Base-by-base conservation (phyloP, 1,140 invertebrate genomes). In the Saccostrea glomerata region DNA sequence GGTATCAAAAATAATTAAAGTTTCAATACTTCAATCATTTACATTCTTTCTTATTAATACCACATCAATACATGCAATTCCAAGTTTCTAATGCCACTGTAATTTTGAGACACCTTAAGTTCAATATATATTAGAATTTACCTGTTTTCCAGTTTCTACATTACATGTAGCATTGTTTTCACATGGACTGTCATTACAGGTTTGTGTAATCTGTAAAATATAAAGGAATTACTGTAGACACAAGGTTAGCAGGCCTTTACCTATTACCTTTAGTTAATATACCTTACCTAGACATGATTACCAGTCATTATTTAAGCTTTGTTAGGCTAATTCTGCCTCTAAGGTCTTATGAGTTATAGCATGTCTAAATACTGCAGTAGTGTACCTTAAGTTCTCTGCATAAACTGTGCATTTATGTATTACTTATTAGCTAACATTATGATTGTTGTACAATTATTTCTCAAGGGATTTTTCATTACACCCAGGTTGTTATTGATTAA, bases 161-260 rank as follows among this genome's bases (percentile, higher is more conserved):
- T 86, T 47, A 85, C 93, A 94, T 13, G 82, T 90, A 17, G 86
- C 94, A 88, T 88, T 87, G 82, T 93, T 94, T 86, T 90, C 56
- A 90, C 93, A 94, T 97, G 97, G 77, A 97, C 95, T 86, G 54
- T 47, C 60, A 84, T 60, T 73, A 23, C 90, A 91, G 17, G 58
- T 73, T 20, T 82, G 87, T 30, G 66, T 63, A 60, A 87, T 60
- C 88, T 89, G 82, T 60, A 89, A 86, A 15, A 54, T 20, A 17
- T 60, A 36, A 7, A 73, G 17, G n/a, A n/a, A n/a, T 20, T 63
- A 17, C 6, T 63, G 15, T 63, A 63, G 15, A 20, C 17, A n/a
- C 17, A n/a, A 63, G 6, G 13, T 17, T 63, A 20, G 58, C 6
- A 63, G 5, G 58, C 58, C 13, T n/a, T 63, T 20, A 63, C 17